phyloP scores from a whole-genome alignment of 2,113 vertebrate genomes.

The Chaetodon trifascialis region DNA sequence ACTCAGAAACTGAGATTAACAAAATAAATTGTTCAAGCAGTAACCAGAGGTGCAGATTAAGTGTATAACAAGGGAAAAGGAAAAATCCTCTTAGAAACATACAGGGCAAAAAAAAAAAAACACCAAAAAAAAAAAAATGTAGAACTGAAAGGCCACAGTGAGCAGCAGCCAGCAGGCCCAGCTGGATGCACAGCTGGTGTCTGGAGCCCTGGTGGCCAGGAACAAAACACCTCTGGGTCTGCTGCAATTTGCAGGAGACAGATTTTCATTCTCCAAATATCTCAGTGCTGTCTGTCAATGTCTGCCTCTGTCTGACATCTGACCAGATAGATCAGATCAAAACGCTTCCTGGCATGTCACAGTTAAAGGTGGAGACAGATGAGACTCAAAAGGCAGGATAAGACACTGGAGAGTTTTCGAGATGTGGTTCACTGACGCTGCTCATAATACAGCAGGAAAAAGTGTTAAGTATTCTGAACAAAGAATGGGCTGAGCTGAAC shows the following conservation, averaged over 20 bases:
- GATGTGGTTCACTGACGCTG: not conserved
- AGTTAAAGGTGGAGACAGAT: not conserved
- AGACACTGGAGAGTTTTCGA: not conserved
- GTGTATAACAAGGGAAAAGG: too few species aligned
- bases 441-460: not conserved
- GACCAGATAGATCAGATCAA: conserved; percentile 10
- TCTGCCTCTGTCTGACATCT: conserved; percentile 28
- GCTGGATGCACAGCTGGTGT: conserved; percentile 56
- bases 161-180: conserved; percentile 24
- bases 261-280: conserved; percentile 19
- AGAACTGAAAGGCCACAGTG: conserved; percentile 40
- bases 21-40: not conserved
- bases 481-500: not conserved
- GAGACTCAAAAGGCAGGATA: not conserved
- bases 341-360: conserved; percentile 1
- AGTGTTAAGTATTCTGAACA: too few species aligned
- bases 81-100: not conserved
- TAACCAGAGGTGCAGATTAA: not conserved
- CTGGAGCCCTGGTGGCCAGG: conserved; percentile 3
- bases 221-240: conserved; percentile 49
- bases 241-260: conserved; percentile 10
- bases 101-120: not conserved
- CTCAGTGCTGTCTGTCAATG: conserved; percentile 4
- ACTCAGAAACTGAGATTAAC: not conserved
- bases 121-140: not conserved